Evolutionary conservation across 2,797 vertebrate species (phyloP).

Genomic region (Podarcis lilfordi): DNA sequence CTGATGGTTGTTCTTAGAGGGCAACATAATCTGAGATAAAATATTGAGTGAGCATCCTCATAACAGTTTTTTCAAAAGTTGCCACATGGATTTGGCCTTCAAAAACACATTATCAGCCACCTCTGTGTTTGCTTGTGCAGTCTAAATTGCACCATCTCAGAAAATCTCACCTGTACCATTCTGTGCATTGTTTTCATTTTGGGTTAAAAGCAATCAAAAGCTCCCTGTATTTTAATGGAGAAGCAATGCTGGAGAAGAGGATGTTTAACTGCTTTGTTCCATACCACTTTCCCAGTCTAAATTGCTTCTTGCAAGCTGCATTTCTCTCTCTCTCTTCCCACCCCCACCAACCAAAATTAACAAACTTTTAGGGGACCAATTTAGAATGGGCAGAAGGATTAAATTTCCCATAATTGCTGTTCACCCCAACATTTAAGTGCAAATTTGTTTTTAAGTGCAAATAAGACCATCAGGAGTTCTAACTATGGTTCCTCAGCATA

Average conservation of each 20-base stretch:
- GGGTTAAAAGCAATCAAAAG: not conserved
- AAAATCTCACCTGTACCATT: not conserved
- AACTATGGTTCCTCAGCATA: not conserved
- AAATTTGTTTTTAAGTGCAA: not conserved
- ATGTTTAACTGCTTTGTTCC: not conserved
- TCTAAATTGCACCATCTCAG: not conserved
- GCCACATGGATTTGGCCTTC: not conserved
- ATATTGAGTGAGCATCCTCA: not conserved
- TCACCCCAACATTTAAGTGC: too few relatives aligned
- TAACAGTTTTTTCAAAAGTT: not conserved
- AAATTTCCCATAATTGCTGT: too few relatives aligned
- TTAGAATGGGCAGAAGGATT: not conserved
- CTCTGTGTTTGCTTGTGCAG: not conserved
- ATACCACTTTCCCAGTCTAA: not conserved
- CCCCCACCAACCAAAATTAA: not conserved
- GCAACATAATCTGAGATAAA: not conserved
- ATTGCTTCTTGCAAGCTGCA: not conserved
- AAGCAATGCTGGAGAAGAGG: not conserved
- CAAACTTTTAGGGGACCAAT: not conserved
- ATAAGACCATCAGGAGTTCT: not conserved
- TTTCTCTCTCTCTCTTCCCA: too few relatives aligned
- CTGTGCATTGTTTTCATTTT: not conserved
- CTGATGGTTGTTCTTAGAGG: not conserved
- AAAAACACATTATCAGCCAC: not conserved
- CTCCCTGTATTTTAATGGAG: not conserved